Evolutionary conservation across 2,113 vertebrate species (phyloP), one percentile per base, ranked within the genome.

Genomic region (Ameiurus melas): DNA sequence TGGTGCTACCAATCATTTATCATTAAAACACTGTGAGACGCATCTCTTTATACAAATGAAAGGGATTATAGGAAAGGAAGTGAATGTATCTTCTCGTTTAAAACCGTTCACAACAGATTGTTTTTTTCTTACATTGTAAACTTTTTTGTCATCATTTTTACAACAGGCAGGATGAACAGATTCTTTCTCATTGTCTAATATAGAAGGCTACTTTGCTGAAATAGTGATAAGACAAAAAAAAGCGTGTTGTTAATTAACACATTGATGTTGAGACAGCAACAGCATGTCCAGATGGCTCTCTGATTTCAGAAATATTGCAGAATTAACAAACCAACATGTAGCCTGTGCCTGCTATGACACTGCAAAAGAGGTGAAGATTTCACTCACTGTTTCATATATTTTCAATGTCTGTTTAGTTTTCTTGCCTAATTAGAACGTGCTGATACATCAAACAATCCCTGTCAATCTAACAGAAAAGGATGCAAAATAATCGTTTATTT

Each of bases 241-340:
- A 79, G 47, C 33, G n/a, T 82, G 79, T 60, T 33, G 79, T 82
- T 82, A 82, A 82, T 82, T 82, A 82, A 82, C 53, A 82, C 79
- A 36, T 82, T 5, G 53, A 81, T 81, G 78, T 57, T 33, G 53
- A 58, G 53, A 81, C 78, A 33, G 78, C 79, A 58, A 33, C n/a
- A 33, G 33, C 53, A 57, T 55, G 36, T 82, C 55, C 79, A 82
- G 55, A 82, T 82, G 55, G 79, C 47, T 51, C 22, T 51, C 30
- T 36, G 30, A 82, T 58, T 58, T 60, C 30, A 82, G 79, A 82
- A 82, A 82, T 60, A 20, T 17, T 58, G 78, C 53, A 81, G 78
- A 81, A 81, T 22, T 81, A 82, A 82, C 79, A 82, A 36, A 57
- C 78, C 51, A 19, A 57, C 33, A 14, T 80, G 78, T 9, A 58